phyloP scores from a whole-genome alignment of 2,888 invertebrate genomes.

The Napeogenes sylphis region DNA sequence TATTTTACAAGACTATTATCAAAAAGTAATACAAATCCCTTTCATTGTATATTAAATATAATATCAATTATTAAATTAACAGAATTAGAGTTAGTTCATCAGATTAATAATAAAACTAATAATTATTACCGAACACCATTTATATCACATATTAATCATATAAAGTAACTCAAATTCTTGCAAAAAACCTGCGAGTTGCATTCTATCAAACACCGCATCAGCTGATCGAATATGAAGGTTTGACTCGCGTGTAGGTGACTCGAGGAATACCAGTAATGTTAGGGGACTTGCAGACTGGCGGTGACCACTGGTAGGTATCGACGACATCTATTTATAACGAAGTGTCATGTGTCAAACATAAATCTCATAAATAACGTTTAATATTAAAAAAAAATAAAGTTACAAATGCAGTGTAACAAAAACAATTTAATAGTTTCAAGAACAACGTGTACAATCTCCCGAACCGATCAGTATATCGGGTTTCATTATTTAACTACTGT shows the following conservation, averaged over 20 bases:
- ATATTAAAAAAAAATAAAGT: too few species aligned
- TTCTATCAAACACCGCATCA: slow-evolving; percentile 38
- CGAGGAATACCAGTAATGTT: slow-evolving; percentile 45
- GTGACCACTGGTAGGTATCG: background rate
- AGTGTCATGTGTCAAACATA: too few species aligned
- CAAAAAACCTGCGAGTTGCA: slow-evolving; percentile 15
- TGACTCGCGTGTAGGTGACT: slow-evolving; percentile 48
- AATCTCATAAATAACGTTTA: too few species aligned
- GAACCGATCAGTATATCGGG: slow-evolving; percentile 58
- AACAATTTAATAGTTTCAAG: background rate
- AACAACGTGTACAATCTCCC: slow-evolving; percentile 52
- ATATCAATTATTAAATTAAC: too few species aligned
- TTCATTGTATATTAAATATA: too few species aligned
- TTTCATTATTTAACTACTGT: slow-evolving; percentile 66
- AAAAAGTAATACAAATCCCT: too few species aligned
- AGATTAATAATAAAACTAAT: too few species aligned
- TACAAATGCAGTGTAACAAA: too few species aligned
- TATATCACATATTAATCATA: background rate
- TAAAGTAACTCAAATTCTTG: background rate
- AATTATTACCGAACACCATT: background rate
- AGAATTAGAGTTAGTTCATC: too few species aligned
- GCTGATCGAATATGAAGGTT: slow-evolving; percentile 51
- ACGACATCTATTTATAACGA: too few species aligned
- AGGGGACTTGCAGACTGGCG: slow-evolving; percentile 35
- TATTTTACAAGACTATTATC: too few species aligned